Conservation (phyloP, 2,113 vertebrate genomes). For the Platichthys flesus region DNA sequence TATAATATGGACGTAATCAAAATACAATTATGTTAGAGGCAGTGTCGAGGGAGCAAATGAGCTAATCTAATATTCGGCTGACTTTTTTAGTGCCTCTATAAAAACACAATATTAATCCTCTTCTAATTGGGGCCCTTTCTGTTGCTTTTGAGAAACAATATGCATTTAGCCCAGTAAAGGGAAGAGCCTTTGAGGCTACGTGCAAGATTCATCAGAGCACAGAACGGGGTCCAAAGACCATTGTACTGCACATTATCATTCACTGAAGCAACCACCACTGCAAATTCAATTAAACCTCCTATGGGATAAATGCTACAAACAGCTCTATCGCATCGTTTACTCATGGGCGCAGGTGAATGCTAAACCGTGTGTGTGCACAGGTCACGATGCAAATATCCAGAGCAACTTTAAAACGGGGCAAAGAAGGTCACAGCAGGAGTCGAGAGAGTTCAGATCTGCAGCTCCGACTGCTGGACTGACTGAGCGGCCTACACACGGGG, state of each 20-base stretch:
- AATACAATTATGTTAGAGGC: constrained; percentile 38
- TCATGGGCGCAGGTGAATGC: constrained; percentile 4
- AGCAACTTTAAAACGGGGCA: constrained; percentile 2
- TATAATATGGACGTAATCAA: constrained; percentile 57
- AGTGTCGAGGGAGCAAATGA: constrained; percentile 41
- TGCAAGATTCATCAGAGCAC: no score
- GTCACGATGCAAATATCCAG: neutral
- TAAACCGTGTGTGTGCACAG: neutral
- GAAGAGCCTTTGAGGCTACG: neutral
- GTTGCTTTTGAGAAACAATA: constrained; percentile 51
- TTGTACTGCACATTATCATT: constrained; percentile 53
- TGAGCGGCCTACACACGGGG: constrained; percentile 20
- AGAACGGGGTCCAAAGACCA: constrained; percentile 29
- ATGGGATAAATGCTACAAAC: constrained; percentile 39
- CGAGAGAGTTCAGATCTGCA: constrained; percentile 8
- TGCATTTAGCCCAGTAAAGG: constrained; percentile 54
- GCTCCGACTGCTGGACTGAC: constrained; percentile 5
- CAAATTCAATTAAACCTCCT: constrained; percentile 54
- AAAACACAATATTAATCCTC: constrained; percentile 47
- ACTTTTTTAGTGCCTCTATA: constrained; percentile 37
- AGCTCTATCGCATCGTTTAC: constrained; percentile 16
- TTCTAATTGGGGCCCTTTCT: constrained; percentile 43
- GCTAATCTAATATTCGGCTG: constrained; percentile 39
- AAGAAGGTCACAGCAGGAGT: constrained; percentile 44
- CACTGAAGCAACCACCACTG: constrained; percentile 31